Percentiles rank a stretch among this genome's conserved stretches.
Evolutionary conservation across 1,140 invertebrate species (phyloP).

Genomic region (Hyles euphorbiae): DNA sequence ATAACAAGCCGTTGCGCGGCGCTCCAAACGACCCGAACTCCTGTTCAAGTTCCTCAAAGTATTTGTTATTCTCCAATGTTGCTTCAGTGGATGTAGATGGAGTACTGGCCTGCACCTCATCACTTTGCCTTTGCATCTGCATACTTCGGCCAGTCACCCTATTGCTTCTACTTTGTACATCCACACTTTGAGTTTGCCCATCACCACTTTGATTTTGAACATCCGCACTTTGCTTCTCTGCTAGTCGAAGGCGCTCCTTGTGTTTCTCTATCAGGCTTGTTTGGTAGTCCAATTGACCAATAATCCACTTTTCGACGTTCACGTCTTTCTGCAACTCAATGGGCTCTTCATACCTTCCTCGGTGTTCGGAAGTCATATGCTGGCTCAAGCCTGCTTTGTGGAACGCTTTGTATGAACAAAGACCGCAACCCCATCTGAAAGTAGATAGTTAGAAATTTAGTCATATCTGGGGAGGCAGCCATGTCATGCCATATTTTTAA

Average conservation of each 20-base stretch:
- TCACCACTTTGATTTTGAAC: too few species aligned
- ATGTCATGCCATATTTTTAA: too few species aligned
- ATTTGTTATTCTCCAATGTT: background rate
- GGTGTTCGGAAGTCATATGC: constrained; percentile 51
- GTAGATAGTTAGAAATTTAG: too few species aligned
- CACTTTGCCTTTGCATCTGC: too few species aligned
- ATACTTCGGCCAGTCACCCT: too few species aligned
- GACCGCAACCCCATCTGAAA: constrained; percentile 54
- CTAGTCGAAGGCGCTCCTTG: constrained; percentile 27
- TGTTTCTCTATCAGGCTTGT: constrained; percentile 33
- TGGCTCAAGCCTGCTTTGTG: constrained; percentile 50
- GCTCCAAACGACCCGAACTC: constrained; percentile 47
- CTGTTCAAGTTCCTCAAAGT: constrained; percentile 29
- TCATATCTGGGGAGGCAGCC: too few species aligned
- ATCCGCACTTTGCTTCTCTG: too few species aligned
- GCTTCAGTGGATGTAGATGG: background rate
- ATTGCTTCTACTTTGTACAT: too few species aligned
- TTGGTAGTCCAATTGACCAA: constrained; percentile 41
- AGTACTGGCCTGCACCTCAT: too few species aligned
- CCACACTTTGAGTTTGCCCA: too few species aligned
- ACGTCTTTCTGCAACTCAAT: constrained; percentile 35
- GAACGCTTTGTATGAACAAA: constrained; percentile 62
- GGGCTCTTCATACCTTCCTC: constrained; percentile 30
- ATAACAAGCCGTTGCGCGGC: constrained; percentile 28
- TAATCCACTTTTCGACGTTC: constrained; percentile 51